Evolutionary conservation across 2,797 vertebrate genomes (phyloP), one percentile per base, ranked within the genome.

Genomic region (Syngnathus rostellatus): DNA sequence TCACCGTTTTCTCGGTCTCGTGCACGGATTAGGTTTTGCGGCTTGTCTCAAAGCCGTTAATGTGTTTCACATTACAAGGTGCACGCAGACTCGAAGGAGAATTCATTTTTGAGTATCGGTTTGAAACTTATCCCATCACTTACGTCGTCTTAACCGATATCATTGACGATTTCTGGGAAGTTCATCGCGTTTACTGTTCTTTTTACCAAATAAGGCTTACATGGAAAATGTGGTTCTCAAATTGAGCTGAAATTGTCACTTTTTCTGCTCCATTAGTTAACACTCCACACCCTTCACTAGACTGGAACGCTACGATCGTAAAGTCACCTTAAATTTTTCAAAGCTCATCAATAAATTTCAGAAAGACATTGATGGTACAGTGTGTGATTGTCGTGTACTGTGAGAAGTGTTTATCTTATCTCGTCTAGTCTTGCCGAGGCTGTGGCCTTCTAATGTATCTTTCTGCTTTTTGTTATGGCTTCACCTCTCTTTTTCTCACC

Each of bases 321-420:
- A 23, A 12, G 5, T 12, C 10, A 55, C 23, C 25, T 25, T 11
- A 5, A 55, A 7, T 31, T 7, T 58, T 37, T 58, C 37, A 37
- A 38, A 16, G 31, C 55, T 17, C 55, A 37, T 37, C 55, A 19
- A 8, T 58, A 38, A 16, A 58, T 58, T 37, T 31, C 16, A 0
- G 14, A 8, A 17, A 3, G 7, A 58, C 55, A 57, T 57, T 38
- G 1, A 31, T 7, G 31, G 14, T 1, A 57, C 58, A 39, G 17
- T 40, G 58, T 40, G 16, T 19, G 39, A 41, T 41, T 61, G 59
- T 46, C 46, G 5, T 46, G 61, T 46, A 23, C 40, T 48, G 41
- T 23, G 21, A n/a, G 38, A 60, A 19, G 19, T 11, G 39, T 21
- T 21, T 12, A 51, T 64, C 63, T 64, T 51, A 51, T 64, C 63